Base-by-base conservation (phyloP, 2,113 vertebrate species). In the Platichthys stellatus region DNA sequence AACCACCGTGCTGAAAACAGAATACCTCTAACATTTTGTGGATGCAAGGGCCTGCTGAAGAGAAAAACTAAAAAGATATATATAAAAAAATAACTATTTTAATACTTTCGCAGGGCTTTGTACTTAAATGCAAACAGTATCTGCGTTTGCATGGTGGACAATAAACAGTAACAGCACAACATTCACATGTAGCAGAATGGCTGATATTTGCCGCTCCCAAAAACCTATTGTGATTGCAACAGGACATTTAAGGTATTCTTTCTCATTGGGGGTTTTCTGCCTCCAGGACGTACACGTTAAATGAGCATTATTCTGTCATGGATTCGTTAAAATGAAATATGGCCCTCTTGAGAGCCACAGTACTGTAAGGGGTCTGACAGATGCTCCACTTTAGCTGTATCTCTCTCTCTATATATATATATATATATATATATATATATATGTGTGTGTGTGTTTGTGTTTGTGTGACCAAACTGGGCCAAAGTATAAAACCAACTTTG, bases 331-430 rank as follows among this genome's bases (percentile, higher is more conserved):
- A 43, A 63, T 78, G 69, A 89, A 69, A 71, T 38, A 75, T 68
- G 40, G 24, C 73, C 51, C 83, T 59, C 60, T 31, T 69, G 85
- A 83, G 81, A 84, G 57, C 35, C 23, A 12, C 59, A 64, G 76
- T 62, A 53, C 74, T 23, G 65, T 61, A 66, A 67, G 65, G 18
- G 24, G 6, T 60, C 38, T 74, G 75, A 78, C 76, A 81, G 76
- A 62, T 89, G 89, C 74, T 84, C 89, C 54, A 84, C 74, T 90
- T 90, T 45, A 67, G 47, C 49, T 21, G 5, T 28, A 28, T 28
- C 2, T 28, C 3, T 28, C 2, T 28, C 2, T 28, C 2, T 28
- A 28, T 28, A 28, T 28, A 28, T 28, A 28, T 28, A 28, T 28
- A 28, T 28, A 28, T 28, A 28, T 28, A 28, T 28, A 28, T 28